Evolutionary conservation across 2,888 invertebrate species (phyloP), one percentile per base, ranked within the genome.

Genomic region (Lottia scabra): DNA sequence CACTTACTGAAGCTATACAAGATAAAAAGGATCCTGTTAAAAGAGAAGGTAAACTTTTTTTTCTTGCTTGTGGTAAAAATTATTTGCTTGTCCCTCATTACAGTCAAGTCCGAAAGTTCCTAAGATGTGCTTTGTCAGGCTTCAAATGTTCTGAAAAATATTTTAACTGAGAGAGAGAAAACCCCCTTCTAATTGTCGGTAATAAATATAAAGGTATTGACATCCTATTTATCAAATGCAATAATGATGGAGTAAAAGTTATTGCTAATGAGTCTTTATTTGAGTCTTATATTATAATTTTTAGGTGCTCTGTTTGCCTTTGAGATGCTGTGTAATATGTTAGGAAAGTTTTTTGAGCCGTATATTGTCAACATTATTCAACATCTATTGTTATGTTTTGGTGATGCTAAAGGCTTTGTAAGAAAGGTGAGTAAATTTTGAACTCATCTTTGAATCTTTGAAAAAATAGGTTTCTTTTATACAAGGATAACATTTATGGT

Each of bases 311-410:
- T 99, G 68, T 96, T 99, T 91, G 98, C 98, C 0, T 96, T 99
- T 91, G 99, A 99, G 92, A 97, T 98, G 93, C 92, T 98, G 64
- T 98, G 97, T 90, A 94, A 94, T 83, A 96, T 96, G 93, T 92
- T 99, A 84, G 99, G 99, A 0, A 94, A 98, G 65, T 92, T 99
- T 73, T 99, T 99, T 91, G 99, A 99, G 91, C 99, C 99, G 0
- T 99, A 99, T 91, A 96, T 99, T 75, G 97, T 99, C 70, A 97
- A 98, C 89, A 96, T 99, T 65, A 91, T 99, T 78, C 98, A 98
- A 0, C 95, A 97, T 91, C 92, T 99, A 84, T 91, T 99, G 80
- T 92, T 96, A 78, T 97, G 98, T 90, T 98, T 99, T 90, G 99
- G 99, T 12, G 99, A 99, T 91, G 92, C 93, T 44, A 98, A 96